Evolutionary conservation across 2,888 invertebrate genomes (phyloP), one percentile per base, ranked within the genome.

Genomic region (Ornithoptera alexandrae): DNA sequence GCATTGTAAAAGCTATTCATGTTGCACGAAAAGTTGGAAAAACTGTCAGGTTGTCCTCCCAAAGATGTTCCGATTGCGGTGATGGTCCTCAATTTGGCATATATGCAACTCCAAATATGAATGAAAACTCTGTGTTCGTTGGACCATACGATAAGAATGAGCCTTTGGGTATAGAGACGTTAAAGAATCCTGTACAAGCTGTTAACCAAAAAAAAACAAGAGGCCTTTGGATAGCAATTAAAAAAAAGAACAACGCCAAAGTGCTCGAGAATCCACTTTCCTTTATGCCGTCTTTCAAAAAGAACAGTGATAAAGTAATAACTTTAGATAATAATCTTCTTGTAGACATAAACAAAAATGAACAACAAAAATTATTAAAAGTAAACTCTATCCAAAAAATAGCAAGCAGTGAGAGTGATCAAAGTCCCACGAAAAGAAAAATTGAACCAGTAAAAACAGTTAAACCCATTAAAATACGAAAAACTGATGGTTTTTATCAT

Each of bases 41-140:
- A 84, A 94, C 94, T 3, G 90, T 94, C 10, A 81, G 90, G 72
- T 77, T 94, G 65, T 90, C 88, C 57, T 84, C 85, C 57, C 84
- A 87, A 72, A 85, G 84, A 77, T 81, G 83, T 74, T 72, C 68
- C 42, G 81, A 80, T 57, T 77, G 76, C 61, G 74, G 73, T 56
- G 79, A 63, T 65, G 74, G 74, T 56, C 85, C 89, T 3, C 88
- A 85, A 74, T 92, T 91, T 80, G 92, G 92, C 39, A 84, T 92
- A 73, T 92, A 92, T 76, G 92, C 91, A 24, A 84, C 89, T 74
- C 90, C 92, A 2, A 83, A 84, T 74, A 73, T 77, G 42, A 81
- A 78, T 64, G 82, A 88, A 74, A 78, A 81, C 74, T 86, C 86
- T 74, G 89, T 90, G 30, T 89, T 90, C 79, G 82, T 92, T 67